Evolutionary conservation across 2,113 vertebrate genomes (phyloP).

Genomic region (Sturnus vulgaris): DNA sequence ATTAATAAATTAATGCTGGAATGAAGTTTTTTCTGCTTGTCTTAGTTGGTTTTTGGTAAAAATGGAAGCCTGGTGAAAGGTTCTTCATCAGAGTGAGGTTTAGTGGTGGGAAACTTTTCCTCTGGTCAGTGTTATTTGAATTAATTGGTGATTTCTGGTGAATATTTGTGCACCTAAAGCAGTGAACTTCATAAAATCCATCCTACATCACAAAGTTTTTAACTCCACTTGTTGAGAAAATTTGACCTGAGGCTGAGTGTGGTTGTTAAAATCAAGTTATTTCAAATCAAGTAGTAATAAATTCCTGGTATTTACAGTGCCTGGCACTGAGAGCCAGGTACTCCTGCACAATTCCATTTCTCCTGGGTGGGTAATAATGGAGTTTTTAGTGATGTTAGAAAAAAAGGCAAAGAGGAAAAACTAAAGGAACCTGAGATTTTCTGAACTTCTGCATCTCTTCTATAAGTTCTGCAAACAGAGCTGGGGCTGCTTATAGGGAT

Average conservation of each 20-base stretch:
- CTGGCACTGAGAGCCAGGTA: background rate
- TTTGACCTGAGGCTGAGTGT: background rate
- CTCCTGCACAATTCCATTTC: background rate
- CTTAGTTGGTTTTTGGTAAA: background rate
- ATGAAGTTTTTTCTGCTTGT: background rate
- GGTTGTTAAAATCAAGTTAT: background rate
- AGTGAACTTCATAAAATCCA: background rate
- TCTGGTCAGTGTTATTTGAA: background rate
- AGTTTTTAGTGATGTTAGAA: background rate
- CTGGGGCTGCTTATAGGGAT: background rate
- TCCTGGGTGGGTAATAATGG: background rate
- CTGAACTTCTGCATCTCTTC: background rate
- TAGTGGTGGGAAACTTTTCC: background rate
- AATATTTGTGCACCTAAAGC: rapidly evolving
- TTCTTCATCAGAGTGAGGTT: background rate
- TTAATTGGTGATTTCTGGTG: background rate
- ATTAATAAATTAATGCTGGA: background rate
- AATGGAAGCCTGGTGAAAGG: background rate
- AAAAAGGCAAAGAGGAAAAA: background rate
- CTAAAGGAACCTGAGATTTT: background rate
- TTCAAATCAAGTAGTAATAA: background rate
- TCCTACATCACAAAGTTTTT: rapidly evolving
- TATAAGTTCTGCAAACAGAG: background rate
- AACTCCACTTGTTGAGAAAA: background rate
- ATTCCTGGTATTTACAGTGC: background rate